Evolutionary conservation across 2,113 vertebrate species (phyloP).

Genomic region (Aphyosemion australe): DNA sequence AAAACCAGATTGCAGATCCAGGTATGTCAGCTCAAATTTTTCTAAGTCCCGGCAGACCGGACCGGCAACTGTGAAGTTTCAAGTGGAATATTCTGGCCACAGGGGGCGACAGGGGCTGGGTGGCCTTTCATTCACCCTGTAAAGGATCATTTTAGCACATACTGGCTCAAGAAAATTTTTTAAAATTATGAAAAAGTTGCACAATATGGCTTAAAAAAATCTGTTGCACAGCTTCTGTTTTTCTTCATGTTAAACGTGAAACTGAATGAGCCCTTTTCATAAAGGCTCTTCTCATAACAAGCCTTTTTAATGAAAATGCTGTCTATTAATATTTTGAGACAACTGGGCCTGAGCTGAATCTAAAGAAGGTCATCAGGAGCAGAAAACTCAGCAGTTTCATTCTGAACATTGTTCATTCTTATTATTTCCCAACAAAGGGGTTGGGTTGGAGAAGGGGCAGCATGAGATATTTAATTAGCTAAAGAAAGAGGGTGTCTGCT

Average conservation of each 20-base stretch:
- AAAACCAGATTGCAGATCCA: no score
- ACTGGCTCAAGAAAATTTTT: no score
- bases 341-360: constrained; percentile 58
- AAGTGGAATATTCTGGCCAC: no score
- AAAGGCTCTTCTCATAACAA: constrained; percentile 31
- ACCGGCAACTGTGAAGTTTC: no score
- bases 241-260: neutral
- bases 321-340: constrained; percentile 51
- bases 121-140: no score
- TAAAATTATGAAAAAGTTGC: no score
- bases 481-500: constrained; percentile 47
- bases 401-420: constrained; percentile 58
- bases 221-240: no score
- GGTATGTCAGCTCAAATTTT: no score
- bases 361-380: constrained; percentile 57
- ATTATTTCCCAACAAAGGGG: constrained; percentile 62
- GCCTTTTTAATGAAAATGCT: constrained; percentile 55
- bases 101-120: no score
- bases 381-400: constrained; percentile 46
- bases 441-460: constrained; percentile 24
- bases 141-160: no score
- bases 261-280: constrained; percentile 40
- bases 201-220: no score
- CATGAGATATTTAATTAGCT: constrained; percentile 44
- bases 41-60: no score